Evolutionary conservation across 1,140 invertebrate species (phyloP).

Genomic region (Leptinotarsa defecta): DNA sequence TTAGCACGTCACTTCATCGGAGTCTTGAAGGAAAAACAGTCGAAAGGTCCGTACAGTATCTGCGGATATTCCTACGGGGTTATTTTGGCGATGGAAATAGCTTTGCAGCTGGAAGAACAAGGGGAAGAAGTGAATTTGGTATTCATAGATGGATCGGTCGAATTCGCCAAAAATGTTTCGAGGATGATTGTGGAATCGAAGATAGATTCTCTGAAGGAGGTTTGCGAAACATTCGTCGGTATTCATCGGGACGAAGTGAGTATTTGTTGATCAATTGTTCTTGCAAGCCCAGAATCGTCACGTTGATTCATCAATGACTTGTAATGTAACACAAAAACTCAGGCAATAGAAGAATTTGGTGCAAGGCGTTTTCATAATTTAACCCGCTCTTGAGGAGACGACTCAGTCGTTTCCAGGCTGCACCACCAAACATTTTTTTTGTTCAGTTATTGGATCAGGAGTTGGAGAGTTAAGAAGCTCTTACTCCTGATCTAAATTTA

Average conservation of each 20-base stretch:
- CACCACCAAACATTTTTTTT: too few species aligned
- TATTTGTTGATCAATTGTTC: too few species aligned
- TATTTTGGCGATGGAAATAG: slow-evolving; percentile 24
- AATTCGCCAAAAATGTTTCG: background rate
- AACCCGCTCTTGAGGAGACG: too few species aligned
- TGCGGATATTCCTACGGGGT: slow-evolving; percentile 34
- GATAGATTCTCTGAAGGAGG: slow-evolving; percentile 10
- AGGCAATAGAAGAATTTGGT: too few species aligned
- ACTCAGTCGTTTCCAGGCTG: too few species aligned
- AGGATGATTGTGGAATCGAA: background rate
- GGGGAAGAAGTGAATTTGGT: slow-evolving; percentile 27
- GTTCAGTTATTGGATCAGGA: too few species aligned
- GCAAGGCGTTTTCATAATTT: too few species aligned
- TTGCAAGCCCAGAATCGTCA: too few species aligned
- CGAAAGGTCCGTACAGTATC: slow-evolving; percentile 26
- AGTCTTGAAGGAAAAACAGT: slow-evolving; percentile 22
- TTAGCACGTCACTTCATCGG: slow-evolving; percentile 13
- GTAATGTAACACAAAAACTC: too few species aligned
- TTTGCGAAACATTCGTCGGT: slow-evolving; percentile 15
- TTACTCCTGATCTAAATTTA: too few species aligned
- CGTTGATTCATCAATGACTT: too few species aligned
- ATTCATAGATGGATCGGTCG: slow-evolving; percentile 30
- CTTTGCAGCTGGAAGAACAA: slow-evolving; percentile 28
- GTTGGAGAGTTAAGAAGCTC: too few species aligned
- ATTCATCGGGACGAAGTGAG: slow-evolving; percentile 17